Evolutionary conservation across 2,888 invertebrate genomes (phyloP).

Genomic region (Troides helena): DNA sequence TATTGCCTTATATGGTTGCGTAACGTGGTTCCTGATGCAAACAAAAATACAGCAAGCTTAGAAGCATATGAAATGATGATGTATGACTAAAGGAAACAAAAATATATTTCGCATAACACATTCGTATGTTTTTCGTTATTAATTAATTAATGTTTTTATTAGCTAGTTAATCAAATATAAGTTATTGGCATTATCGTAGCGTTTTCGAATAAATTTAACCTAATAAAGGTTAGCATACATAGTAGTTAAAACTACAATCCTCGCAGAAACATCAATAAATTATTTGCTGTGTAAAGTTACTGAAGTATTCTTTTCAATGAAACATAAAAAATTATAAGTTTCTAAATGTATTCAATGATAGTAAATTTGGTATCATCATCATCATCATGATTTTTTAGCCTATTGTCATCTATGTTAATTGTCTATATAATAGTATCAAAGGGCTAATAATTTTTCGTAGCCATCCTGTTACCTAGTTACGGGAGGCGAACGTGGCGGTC

Average conservation of each 20-base stretch:
- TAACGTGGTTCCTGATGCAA: slow-evolving; percentile 32
- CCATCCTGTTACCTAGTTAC: slow-evolving; percentile 57
- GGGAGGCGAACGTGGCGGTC: slow-evolving; percentile 90
- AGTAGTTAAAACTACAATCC: no score
- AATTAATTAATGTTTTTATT: not conserved
- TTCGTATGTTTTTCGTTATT: not conserved
- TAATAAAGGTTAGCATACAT: no score
- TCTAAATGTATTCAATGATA: not conserved
- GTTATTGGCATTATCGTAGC: no score
- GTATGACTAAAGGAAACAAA: not conserved
- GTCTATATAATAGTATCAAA: not conserved
- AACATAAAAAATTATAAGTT: not conserved
- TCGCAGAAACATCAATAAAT: no score
- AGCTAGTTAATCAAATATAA: not conserved
- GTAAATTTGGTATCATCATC: not conserved
- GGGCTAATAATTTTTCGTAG: not conserved
- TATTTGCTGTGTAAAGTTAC: no score
- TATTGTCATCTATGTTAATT: no score
- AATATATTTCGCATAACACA: not conserved
- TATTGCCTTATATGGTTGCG: slow-evolving; percentile 28
- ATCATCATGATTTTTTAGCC: no score
- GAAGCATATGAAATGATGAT: not conserved
- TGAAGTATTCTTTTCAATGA: no score
- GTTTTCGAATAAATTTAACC: no score
- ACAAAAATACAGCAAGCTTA: slow-evolving; percentile 12